A percentile compares a stretch with the other conserved stretches of the same genome.
Evolutionary conservation across 92 coral and sea anemone genomes (phyloP).

Genomic region (Epizoanthus illoricatus): DNA sequence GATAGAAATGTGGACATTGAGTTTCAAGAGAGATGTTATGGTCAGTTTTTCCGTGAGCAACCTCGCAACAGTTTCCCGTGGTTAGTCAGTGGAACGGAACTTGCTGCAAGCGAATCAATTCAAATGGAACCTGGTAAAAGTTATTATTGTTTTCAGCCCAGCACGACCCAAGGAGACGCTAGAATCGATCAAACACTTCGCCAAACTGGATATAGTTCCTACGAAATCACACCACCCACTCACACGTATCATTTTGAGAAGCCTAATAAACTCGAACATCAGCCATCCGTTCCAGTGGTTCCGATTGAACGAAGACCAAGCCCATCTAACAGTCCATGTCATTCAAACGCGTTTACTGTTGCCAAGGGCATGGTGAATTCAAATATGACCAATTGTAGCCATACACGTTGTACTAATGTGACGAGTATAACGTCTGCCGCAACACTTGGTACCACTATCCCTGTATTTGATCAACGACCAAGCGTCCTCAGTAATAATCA

Average conservation of each 20-base stretch:
- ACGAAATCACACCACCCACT: background rate
- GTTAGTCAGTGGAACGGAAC: background rate
- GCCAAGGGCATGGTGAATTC: background rate
- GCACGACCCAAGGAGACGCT: background rate
- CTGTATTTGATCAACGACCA: background rate
- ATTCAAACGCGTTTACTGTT: too few species aligned
- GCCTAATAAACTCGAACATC: background rate
- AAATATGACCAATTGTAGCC: background rate
- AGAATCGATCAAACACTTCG: background rate
- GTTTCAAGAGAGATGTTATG: background rate
- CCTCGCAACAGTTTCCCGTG: background rate
- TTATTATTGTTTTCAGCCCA: background rate
- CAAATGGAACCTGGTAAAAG: background rate
- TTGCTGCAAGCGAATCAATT: background rate
- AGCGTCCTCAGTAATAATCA: background rate
- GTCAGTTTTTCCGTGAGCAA: background rate
- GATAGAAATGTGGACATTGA: background rate
- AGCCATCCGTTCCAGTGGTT: background rate
- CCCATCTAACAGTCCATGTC: background rate
- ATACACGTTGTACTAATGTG: background rate
- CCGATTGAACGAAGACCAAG: background rate
- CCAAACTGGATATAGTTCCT: background rate
- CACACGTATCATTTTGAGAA: background rate
- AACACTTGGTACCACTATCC: background rate
- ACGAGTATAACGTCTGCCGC: background rate